Evolutionary conservation across 1,140 invertebrate genomes (phyloP).

Genomic region (Proctacanthus coquilletti): DNA sequence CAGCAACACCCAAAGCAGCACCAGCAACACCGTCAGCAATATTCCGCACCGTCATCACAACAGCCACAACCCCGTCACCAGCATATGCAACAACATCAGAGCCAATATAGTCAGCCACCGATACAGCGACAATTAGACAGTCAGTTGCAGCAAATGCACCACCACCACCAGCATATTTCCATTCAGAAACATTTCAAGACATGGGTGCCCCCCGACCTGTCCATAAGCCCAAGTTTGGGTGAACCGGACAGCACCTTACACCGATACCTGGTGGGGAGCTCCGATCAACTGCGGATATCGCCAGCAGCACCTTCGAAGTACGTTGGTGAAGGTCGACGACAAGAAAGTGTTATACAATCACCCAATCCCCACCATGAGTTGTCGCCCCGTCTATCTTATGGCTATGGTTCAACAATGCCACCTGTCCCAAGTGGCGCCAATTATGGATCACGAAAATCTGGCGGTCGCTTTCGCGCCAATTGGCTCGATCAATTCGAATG

Average conservation of each 20-base stretch:
- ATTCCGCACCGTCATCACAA: background rate
- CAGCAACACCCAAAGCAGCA: slow-evolving; percentile 1
- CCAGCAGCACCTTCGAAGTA: background rate
- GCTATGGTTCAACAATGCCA: slow-evolving; percentile 1
- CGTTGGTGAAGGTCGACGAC: background rate
- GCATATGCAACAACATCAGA: background rate
- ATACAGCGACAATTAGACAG: background rate
- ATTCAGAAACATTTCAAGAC: slow-evolving; percentile 1
- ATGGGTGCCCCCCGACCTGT: slow-evolving; percentile 2
- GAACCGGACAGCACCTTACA: background rate
- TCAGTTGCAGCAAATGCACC: background rate
- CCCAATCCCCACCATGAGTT: too few species aligned
- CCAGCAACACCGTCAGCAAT: background rate
- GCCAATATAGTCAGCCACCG: background rate
- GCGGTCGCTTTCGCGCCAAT: slow-evolving; percentile 42
- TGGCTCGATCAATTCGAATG: slow-evolving; percentile 51
- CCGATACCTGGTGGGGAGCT: background rate
- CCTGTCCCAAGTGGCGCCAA: slow-evolving; percentile 7
- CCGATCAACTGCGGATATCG: background rate
- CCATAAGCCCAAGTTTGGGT: background rate
- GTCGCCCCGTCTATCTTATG: background rate
- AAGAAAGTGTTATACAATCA: slow-evolving; percentile 1
- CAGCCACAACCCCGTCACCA: background rate
- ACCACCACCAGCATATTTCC: background rate
- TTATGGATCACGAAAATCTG: slow-evolving; percentile 38